phyloP scores from a whole-genome alignment of 1,140 invertebrate species.

The Drosophila burlai region DNA sequence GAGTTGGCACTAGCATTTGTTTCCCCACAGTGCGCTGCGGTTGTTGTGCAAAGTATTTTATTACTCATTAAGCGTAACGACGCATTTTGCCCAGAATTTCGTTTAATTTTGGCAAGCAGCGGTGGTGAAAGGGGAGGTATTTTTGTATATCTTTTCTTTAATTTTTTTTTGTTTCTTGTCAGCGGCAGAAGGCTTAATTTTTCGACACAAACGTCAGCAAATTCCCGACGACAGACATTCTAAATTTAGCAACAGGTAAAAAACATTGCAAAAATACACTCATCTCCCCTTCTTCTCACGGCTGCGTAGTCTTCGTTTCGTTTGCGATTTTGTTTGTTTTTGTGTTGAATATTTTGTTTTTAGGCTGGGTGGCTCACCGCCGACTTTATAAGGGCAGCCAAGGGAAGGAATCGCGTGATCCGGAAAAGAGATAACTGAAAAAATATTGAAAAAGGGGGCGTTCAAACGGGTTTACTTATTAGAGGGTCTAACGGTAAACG shows the following conservation, averaged over 20 bases:
- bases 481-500: constrained; percentile 29
- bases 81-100: constrained; percentile 73
- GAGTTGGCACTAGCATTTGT: constrained; percentile 28
- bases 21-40: constrained; percentile 30
- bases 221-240: constrained; percentile 69
- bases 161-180: not conserved
- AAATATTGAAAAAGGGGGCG: not conserved
- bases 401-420: constrained; percentile 57
- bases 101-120: constrained; percentile 31
- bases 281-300: constrained; percentile 13
- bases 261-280: constrained; percentile 50
- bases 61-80: constrained; percentile 83
- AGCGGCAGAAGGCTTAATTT: constrained; percentile 52
- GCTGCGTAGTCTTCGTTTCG: constrained; percentile 25
- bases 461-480: constrained; percentile 23
- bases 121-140: constrained; percentile 9
- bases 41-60: constrained; percentile 79
- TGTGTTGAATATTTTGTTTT: constrained; percentile 21
- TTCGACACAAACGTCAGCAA: constrained; percentile 73
- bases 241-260: constrained; percentile 81
- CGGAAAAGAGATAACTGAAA: constrained; percentile 35
- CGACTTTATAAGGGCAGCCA: constrained; percentile 58
- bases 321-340: constrained; percentile 39
- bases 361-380: constrained; percentile 27
- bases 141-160: constrained; percentile 1